Conservation (phyloP, 1,140 invertebrate genomes). For the Batillaria attramentaria region DNA sequence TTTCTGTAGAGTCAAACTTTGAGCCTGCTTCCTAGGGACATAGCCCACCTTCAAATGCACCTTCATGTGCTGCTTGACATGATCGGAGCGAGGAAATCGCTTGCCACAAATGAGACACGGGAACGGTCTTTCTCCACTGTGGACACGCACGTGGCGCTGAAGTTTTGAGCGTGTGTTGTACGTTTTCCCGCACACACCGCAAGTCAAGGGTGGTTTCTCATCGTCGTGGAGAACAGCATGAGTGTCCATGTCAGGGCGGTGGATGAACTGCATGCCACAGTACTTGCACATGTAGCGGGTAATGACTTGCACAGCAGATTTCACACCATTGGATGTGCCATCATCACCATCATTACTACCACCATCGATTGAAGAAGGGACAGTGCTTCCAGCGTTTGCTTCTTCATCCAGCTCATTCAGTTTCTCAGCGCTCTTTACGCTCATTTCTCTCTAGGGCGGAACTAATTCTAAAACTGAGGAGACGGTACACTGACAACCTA, state of each 20-base stretch:
- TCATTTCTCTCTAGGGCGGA: no score
- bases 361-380: no score
- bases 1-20: conserved; percentile 47
- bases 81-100: conserved; percentile 88
- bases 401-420: no score
- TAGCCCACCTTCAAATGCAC: conserved; percentile 45
- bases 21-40: background rate
- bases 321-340: background rate
- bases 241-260: conserved; percentile 56
- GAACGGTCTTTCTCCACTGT: conserved; percentile 95
- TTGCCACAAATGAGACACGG: conserved; percentile 87
- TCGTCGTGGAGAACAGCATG: conserved; percentile 55
- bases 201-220: conserved; percentile 78
- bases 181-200: conserved; percentile 86
- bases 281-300: conserved; percentile 61
- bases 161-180: conserved; percentile 94
- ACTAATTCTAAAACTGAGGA: no score
- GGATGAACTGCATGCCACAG: conserved; percentile 61
- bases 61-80: conserved; percentile 65
- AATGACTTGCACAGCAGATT: conserved; percentile 46
- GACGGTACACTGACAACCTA: no score
- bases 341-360: background rate
- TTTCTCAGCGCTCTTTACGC: no score
- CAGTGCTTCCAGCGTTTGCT: no score
- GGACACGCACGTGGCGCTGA: conserved; percentile 87